phyloP scores from a whole-genome alignment of 2,113 vertebrate genomes.

The Anoura caudifer region DNA sequence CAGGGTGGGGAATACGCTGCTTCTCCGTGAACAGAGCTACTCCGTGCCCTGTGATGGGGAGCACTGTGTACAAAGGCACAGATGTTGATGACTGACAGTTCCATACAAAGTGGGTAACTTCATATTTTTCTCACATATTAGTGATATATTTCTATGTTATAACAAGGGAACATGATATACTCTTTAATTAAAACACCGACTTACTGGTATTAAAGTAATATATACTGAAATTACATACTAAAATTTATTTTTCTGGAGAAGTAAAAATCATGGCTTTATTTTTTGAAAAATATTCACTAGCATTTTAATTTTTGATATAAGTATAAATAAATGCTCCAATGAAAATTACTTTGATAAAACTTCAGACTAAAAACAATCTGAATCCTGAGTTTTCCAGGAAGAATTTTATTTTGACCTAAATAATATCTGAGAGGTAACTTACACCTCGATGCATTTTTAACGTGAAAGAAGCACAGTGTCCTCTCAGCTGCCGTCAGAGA shows the following conservation, averaged over 20 bases:
- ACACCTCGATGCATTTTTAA: neutral
- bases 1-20: neutral
- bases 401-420: conserved; percentile 47
- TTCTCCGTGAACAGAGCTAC: neutral
- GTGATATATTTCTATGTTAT: conserved; percentile 10
- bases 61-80: neutral
- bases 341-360: conserved; percentile 47
- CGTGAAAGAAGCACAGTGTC: neutral
- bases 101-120: neutral
- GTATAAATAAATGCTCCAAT: conserved; percentile 21
- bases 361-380: neutral
- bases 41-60: too few relatives aligned
- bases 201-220: neutral
- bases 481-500: neutral
- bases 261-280: neutral
- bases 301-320: conserved; percentile 43
- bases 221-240: neutral
- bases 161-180: neutral
- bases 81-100: neutral
- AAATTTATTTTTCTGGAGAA: conserved; percentile 3
- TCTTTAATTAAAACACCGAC: conserved; percentile 46
- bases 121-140: neutral
- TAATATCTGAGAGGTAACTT: neutral
- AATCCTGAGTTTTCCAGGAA: neutral
- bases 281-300: neutral